Conservation (phyloP, 1,140 invertebrate species). For the Globodera rostochiensis region DNA sequence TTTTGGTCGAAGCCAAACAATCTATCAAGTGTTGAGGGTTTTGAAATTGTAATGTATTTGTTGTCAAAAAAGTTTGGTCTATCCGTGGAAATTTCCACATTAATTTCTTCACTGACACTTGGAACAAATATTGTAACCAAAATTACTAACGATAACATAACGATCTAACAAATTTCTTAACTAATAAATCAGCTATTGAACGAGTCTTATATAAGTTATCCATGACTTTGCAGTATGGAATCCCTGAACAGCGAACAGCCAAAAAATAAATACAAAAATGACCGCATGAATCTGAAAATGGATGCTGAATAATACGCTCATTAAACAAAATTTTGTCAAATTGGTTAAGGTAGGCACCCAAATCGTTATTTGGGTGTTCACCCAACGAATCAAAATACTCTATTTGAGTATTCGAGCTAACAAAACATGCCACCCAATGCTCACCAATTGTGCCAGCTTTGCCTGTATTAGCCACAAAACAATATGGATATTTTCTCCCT, state of each 20-base stretch:
- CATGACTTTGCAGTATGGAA: background rate
- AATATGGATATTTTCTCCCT: conserved; percentile 4
- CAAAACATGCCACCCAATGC: conserved; percentile 20
- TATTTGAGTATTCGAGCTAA: background rate
- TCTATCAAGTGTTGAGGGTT: no score
- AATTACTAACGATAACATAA: background rate
- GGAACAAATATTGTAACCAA: no score
- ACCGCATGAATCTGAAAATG: conserved; percentile 9
- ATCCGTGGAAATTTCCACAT: no score
- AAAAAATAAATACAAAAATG: conserved; percentile 28
- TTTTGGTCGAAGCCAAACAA: no score
- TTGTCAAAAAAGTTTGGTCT: no score
- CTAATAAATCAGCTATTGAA: no score
- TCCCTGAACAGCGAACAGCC: background rate
- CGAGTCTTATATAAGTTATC: background rate
- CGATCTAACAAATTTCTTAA: background rate
- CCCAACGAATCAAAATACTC: conserved; percentile 33
- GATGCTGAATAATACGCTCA: background rate
- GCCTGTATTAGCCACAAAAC: conserved; percentile 24
- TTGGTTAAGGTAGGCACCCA: background rate
- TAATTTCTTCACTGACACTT: no score
- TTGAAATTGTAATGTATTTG: no score
- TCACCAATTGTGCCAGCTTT: background rate
- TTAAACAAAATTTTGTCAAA: conserved; percentile 9
- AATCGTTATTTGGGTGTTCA: conserved; percentile 3